These are phyloP conservation scores for Saguinus imperator DNA, from an alignment of 2,113 vertebrate genomes.

Conservation along the genomic window DNA sequence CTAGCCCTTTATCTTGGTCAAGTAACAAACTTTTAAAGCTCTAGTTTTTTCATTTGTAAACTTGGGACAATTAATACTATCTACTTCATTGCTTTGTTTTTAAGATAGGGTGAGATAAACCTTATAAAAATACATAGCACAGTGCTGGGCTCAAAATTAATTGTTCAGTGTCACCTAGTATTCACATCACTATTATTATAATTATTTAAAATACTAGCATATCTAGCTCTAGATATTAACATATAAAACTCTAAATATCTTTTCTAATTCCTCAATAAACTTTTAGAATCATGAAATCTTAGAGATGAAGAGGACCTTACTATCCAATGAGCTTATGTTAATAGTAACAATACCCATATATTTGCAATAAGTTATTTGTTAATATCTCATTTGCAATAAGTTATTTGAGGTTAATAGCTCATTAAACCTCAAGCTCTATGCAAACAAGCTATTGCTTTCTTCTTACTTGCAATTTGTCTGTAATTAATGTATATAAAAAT, in stretches of 20 bases:
- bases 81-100: not conserved
- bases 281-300: not conserved
- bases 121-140: not conserved
- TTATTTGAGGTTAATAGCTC: not conserved
- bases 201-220: not conserved
- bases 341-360: not conserved
- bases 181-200: not conserved
- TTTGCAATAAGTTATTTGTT: not conserved
- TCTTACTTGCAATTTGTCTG: not conserved
- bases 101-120: not conserved
- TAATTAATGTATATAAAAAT: slow-evolving; percentile 23
- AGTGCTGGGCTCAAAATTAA: not conserved
- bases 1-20: not conserved
- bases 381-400: not conserved
- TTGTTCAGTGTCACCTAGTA: not conserved
- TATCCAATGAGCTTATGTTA: not conserved
- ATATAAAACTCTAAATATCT: not conserved
- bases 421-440: not conserved
- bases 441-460: not conserved
- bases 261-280: not conserved
- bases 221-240: not conserved
- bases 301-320: not conserved
- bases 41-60: not conserved
- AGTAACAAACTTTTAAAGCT: not conserved
- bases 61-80: not conserved